Base-by-base conservation (phyloP, 2,888 invertebrate species). In the Panorpa germanica region DNA sequence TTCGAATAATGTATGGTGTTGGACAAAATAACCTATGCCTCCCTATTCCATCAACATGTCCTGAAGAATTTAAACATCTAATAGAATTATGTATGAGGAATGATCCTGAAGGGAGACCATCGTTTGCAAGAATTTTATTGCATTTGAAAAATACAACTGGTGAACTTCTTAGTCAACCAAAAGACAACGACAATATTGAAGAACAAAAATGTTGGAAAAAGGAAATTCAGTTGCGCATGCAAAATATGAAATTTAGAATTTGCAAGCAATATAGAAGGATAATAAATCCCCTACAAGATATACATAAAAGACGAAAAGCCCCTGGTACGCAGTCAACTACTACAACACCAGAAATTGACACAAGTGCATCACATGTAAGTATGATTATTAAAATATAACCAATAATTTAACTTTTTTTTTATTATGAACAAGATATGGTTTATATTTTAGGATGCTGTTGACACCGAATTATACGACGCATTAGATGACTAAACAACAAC, bases 1-100 rank as follows among this genome's bases (percentile, higher is more conserved):
- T 88, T 19, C 91, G 96, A 26, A 88, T 98, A 31, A 93, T 98
- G 62, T 98, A 86, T 76, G 93, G 95, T 4, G 95, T 98, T 2
- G 98, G 96, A 2, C 88, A 81, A 37, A 85, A 90, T 50, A 83
- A 85, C 22, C 65, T 98, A 2, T 73, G 77, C 36, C 66, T 98
- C 27, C 93, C 93, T 0, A 78, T 98, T 31, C 96, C 96, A 2
- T 60, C 71, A 10, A 77, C 83, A 5, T 86, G 85, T 45, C 96
- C 95, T 0, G 80, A 73, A 38, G 82, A 82, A 27, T 73, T 91
- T 47, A 77, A 83, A 48, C 57, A 88, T 7, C 63, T 96, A 14
- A 72, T 95, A 37, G 76, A 78, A 43, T 83, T 86, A 50, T 96
- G 95, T 52, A 93, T 91, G 83, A 81, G 75, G 40, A 65, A 76